These are phyloP conservation scores for Chrysaora quinquecirrha DNA, from an alignment of 30 jellyfish, hydroid and myxozoan species.

Conservation along the genomic window DNA sequence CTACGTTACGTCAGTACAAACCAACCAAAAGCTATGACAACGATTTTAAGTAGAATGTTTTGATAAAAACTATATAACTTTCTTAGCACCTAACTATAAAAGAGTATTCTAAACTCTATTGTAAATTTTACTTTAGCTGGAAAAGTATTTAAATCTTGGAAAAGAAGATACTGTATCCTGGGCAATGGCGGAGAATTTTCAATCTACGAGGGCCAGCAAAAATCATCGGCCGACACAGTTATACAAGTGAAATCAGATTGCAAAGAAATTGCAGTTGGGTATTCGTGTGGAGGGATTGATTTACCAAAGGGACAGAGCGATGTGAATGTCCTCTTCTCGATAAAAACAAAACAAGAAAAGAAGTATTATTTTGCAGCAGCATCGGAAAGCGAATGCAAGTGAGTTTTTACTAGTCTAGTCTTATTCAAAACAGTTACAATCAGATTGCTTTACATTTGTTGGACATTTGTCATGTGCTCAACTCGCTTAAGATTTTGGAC, in stretches of 20 bases:
- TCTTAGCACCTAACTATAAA: too few species aligned
- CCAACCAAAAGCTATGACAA: too few species aligned
- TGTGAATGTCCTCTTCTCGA: slow-evolving; percentile 85
- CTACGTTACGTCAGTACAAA: too few species aligned
- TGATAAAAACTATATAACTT: too few species aligned
- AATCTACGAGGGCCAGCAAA: slow-evolving; percentile 62
- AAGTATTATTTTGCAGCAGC: slow-evolving; percentile 80
- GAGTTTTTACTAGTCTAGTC: too few species aligned
- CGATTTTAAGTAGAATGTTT: too few species aligned
- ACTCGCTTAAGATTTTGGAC: too few species aligned
- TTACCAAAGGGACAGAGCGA: slow-evolving; percentile 84
- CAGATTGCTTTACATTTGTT: too few species aligned
- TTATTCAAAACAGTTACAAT: too few species aligned
- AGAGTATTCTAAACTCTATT: too few species aligned
- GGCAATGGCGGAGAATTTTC: slow-evolving; percentile 90
- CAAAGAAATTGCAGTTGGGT: slow-evolving; percentile 67
- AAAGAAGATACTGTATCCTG: slow-evolving; percentile 68
- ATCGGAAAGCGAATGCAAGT: slow-evolving; percentile 89
- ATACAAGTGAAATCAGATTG: slow-evolving; percentile 67
- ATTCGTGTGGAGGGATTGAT: slow-evolving; percentile 89
- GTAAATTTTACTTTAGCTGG: too few species aligned
- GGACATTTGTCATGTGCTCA: too few species aligned
- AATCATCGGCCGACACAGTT: slow-evolving; percentile 84
- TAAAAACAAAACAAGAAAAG: slow-evolving; percentile 51
- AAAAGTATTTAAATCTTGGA: slow-evolving; percentile 87